Conservation (phyloP, 2,797 vertebrate species). For the Hapalemur alaotrensis region DNA sequence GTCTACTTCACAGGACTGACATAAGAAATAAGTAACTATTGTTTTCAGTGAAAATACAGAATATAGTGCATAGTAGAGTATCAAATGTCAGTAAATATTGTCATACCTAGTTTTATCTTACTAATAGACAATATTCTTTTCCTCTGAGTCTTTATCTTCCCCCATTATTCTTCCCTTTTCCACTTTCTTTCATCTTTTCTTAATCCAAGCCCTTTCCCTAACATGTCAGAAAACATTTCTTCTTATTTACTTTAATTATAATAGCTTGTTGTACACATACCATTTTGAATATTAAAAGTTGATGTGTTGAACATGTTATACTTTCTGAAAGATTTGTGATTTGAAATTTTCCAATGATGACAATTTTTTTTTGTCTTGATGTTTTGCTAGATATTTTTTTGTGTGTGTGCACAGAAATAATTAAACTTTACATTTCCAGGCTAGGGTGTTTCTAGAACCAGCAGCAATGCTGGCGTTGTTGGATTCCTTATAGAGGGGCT, state of each 20-base stretch:
- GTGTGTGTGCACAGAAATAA: not conserved
- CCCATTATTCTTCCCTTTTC: not conserved
- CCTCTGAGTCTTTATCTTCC: not conserved
- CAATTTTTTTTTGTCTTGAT: not conserved
- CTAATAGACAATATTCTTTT: not conserved
- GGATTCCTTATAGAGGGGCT: not conserved
- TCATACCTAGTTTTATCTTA: not conserved
- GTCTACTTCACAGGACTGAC: not conserved
- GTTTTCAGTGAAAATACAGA: not conserved
- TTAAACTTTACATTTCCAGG: not conserved
- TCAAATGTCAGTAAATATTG: not conserved
- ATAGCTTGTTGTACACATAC: not conserved
- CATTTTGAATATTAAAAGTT: not conserved
- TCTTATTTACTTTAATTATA: not conserved
- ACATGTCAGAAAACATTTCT: not conserved
- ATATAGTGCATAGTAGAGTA: not conserved
- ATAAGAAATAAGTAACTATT: not conserved
- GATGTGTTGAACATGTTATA: not conserved
- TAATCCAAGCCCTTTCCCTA: not conserved
- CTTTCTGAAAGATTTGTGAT: not conserved
- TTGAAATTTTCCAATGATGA: not conserved
- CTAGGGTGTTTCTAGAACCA: not conserved
- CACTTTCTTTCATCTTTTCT: not conserved
- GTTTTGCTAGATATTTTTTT: not conserved
- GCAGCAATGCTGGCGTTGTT: not conserved